Base-by-base conservation (phyloP, 2,113 vertebrate species). In the Meles meles region DNA sequence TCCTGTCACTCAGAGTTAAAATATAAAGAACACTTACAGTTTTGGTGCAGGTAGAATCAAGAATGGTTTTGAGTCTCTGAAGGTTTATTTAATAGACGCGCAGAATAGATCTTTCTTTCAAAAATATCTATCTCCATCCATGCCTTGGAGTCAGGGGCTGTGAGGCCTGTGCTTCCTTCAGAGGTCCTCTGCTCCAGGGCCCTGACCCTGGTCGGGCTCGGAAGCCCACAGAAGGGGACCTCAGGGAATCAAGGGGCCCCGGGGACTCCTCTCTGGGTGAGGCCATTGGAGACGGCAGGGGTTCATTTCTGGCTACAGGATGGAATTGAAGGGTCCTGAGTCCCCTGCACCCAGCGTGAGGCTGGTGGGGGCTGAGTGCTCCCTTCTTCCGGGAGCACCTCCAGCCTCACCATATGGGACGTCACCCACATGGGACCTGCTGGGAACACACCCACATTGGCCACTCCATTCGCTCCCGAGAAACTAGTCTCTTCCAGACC, bases 261-360 rank as follows among this genome's bases (percentile, higher is more conserved):
- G 2, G 2, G 18, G 42, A 44, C 7, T 29, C 42, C 5, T 11
- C 34, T 47, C 85, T 13, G 0, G 3, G 49, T 2, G 4, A 59
- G 15, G 12, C 37, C 65, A 5, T 0, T 5, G 20, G 25, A 31
- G 12, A 27, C 5, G 2, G 7, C 0, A 0, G 14, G 11, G 1
- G 11, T 4, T 13, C 77, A 63, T n/a, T 17, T n/a, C n/a, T 31
- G 55, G 37, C 52, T 15, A 7, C 10, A 20, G 86, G 77, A 44
- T 0, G 2, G 39, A 21, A 61, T 18, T 5, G 9, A 7, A 34
- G 34, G 1, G 4, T 37, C 49, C 59, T 6, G 29, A 71, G 14
- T 47, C 44, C 80, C 7, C 3, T 6, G n/a, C 17, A 1, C 20
- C 21, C 21, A 0, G 15, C 3, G 0, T 25, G 27, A 47, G 13